These are phyloP conservation scores for Sycophaga agraensis DNA, from an alignment of 1,140 invertebrate species.

Conservation along the genomic window DNA sequence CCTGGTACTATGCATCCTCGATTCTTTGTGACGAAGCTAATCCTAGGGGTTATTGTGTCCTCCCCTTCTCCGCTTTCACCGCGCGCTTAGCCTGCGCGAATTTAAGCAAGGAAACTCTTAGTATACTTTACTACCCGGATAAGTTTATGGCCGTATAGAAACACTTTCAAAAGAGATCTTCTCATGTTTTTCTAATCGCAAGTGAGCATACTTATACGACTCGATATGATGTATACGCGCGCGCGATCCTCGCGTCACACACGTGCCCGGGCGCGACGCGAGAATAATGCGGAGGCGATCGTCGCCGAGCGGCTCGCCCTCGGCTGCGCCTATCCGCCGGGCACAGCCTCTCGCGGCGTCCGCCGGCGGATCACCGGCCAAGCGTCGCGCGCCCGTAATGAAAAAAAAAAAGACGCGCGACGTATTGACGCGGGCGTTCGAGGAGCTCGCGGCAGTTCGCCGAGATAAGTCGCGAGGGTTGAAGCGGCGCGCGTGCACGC, in stretches of 20 bases:
- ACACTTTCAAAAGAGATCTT: slow-evolving; percentile 35
- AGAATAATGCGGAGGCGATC: neutral
- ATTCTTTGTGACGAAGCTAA: slow-evolving; percentile 27
- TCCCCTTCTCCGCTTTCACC: neutral
- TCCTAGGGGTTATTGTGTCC: slow-evolving; percentile 1
- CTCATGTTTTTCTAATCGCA: slow-evolving; percentile 38
- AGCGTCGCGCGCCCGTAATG: too few relatives aligned
- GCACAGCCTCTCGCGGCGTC: too few relatives aligned
- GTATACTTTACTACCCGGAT: slow-evolving; percentile 35
- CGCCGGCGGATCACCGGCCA: too few relatives aligned
- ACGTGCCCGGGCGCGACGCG: neutral
- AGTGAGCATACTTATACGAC: slow-evolving; percentile 10
- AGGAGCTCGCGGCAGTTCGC: neutral
- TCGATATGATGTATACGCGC: too few relatives aligned
- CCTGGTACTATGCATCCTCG: slow-evolving; percentile 31
- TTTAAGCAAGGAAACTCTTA: slow-evolving; percentile 24
- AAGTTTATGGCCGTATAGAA: slow-evolving; percentile 40
- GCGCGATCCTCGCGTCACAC: slow-evolving; percentile 1
- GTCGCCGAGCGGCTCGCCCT: too few relatives aligned
- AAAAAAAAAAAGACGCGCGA: too few relatives aligned
- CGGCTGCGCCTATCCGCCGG: too few relatives aligned
- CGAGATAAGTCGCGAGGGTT: neutral
- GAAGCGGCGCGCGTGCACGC: too few relatives aligned
- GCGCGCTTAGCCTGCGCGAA: slow-evolving; percentile 2
- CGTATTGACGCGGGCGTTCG: too few relatives aligned